phyloP scores from a whole-genome alignment of 1,140 invertebrate species.

The Sipha flava region DNA sequence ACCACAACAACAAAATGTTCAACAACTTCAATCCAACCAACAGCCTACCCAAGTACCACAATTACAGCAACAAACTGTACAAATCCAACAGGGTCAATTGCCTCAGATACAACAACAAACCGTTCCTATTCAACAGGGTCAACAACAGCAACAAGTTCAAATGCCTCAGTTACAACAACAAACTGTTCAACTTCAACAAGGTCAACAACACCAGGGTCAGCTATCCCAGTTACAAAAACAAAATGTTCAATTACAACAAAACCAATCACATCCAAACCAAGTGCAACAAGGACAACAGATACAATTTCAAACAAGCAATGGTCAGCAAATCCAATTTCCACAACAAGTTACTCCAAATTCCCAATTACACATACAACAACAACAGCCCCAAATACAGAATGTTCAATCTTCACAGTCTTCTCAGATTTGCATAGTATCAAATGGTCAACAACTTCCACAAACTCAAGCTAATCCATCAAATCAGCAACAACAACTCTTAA shows the following conservation, averaged over 20 bases:
- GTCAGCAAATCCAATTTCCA: constrained; percentile 35
- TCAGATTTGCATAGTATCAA: constrained; percentile 25
- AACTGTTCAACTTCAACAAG: constrained; percentile 45
- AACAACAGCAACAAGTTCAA: constrained; percentile 46
- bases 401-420: constrained; percentile 4
- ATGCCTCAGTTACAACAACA: constrained; percentile 45
- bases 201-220: constrained; percentile 46
- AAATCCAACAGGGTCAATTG: constrained; percentile 47
- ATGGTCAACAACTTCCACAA: constrained; percentile 14
- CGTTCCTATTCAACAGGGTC: constrained; percentile 45
- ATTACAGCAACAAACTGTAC: constrained; percentile 40
- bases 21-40: constrained; percentile 36
- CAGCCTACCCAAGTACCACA: constrained; percentile 45
- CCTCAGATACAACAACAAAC: constrained; percentile 42
- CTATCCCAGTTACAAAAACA: constrained; percentile 45
- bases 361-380: constrained; percentile 40
- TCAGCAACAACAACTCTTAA: constrained; percentile 39
- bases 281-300: constrained; percentile 40
- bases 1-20: constrained; percentile 47
- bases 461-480: not conserved
- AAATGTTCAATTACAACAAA: constrained; percentile 44
- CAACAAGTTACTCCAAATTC: constrained; percentile 35
- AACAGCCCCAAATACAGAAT: constrained; percentile 29
- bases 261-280: constrained; percentile 34
- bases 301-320: constrained; percentile 47